Conservation (phyloP, 2,797 vertebrate species). For the Meda fulgida region DNA sequence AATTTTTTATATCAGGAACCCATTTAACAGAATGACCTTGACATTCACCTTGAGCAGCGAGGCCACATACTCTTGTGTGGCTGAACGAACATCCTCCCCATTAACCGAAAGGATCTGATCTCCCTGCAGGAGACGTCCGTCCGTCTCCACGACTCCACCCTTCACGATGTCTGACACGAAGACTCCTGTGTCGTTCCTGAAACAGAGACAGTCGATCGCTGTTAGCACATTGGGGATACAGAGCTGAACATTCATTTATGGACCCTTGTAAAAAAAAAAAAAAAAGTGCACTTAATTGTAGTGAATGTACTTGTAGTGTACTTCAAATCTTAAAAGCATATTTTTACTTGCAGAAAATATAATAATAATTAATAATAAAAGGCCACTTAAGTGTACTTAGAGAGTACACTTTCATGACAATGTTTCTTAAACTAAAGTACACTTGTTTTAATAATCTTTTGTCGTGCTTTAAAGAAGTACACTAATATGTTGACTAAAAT, state of each 20-base stretch:
- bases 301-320: not conserved
- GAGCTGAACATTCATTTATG: not conserved
- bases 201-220: conserved; percentile 13
- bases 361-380: not conserved
- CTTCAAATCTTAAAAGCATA: not conserved
- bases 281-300: not conserved
- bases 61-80: conserved; percentile 94
- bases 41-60: conserved; percentile 87
- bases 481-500: not conserved
- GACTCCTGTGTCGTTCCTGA: conserved; percentile 93
- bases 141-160: conserved; percentile 89
- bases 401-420: not conserved
- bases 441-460: not conserved
- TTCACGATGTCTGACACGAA: conserved; percentile 97
- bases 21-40: not conserved
- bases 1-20: not conserved
- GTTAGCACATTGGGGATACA: not conserved
- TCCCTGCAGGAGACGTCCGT: conserved; percentile 90
- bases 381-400: not conserved
- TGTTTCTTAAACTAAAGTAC: not conserved
- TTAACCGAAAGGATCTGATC: conserved; percentile 96
- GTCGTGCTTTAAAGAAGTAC: not conserved
- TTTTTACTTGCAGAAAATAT: not conserved
- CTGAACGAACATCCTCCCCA: conserved; percentile 88
- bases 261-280: not conserved